Conservation (phyloP, 2,888 invertebrate genomes). For the Tolmerus cingulatus region DNA sequence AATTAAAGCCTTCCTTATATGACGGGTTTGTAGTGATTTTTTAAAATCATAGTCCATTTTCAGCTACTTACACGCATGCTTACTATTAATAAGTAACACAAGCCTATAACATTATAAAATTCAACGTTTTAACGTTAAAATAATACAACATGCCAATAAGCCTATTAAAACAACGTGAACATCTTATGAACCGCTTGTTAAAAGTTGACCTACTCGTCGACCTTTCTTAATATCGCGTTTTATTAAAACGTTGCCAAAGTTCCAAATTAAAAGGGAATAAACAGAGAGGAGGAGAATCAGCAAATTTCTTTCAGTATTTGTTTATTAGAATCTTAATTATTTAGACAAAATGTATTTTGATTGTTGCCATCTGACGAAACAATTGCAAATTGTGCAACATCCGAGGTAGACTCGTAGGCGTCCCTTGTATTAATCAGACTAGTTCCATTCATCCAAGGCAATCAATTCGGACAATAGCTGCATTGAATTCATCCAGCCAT, state of each 20-base stretch:
- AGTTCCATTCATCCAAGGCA: constrained; percentile 15
- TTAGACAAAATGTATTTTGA: background rate
- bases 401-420: background rate
- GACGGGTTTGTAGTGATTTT: too few species aligned
- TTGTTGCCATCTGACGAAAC: background rate
- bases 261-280: background rate
- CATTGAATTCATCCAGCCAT: background rate
- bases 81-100: too few species aligned
- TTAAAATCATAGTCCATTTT: too few species aligned
- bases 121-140: too few species aligned
- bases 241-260: background rate
- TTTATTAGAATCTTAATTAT: background rate
- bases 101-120: too few species aligned
- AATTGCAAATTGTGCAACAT: background rate
- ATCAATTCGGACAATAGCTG: constrained; percentile 26
- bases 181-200: background rate
- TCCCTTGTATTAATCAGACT: background rate
- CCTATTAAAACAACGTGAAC: background rate
- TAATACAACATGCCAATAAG: too few species aligned
- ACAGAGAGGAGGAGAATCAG: background rate
- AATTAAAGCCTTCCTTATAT: too few species aligned
- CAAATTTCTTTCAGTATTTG: background rate
- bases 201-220: background rate
- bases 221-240: background rate
- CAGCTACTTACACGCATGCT: too few species aligned